These are phyloP conservation scores for Oreortyx pictus DNA, from an alignment of 2,797 vertebrate genomes.

Conservation along the genomic window DNA sequence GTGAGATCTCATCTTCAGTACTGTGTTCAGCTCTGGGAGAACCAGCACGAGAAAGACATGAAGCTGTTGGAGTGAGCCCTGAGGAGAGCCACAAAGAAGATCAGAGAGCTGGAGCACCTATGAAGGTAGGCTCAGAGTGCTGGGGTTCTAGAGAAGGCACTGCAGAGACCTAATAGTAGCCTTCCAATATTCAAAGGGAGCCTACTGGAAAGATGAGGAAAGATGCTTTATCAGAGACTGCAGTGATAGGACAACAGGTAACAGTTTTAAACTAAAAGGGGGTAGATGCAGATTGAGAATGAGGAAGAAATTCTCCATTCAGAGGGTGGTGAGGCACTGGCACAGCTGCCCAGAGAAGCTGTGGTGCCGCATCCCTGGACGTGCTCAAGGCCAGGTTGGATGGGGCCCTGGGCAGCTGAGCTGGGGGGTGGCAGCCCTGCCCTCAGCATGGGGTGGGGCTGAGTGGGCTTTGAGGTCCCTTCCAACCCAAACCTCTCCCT, in stretches of 20 bases:
- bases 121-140: neutral
- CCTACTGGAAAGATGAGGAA: neutral
- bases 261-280: neutral
- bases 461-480: neutral
- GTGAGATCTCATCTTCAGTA: neutral
- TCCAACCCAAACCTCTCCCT: neutral
- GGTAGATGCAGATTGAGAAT: neutral
- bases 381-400: neutral
- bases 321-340: neutral
- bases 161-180: neutral
- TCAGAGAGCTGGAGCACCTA: neutral
- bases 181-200: neutral
- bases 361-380: neutral
- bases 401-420: neutral
- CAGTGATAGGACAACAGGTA: neutral
- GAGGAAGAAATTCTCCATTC: neutral
- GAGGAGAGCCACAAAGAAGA: neutral
- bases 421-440: too few species aligned
- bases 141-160: neutral
- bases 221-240: neutral
- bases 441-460: neutral
- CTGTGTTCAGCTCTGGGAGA: neutral
- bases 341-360: neutral
- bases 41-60: neutral
- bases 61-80: neutral